Evolutionary conservation across 2,797 vertebrate genomes (phyloP).

Genomic region (Tangara arthus): DNA sequence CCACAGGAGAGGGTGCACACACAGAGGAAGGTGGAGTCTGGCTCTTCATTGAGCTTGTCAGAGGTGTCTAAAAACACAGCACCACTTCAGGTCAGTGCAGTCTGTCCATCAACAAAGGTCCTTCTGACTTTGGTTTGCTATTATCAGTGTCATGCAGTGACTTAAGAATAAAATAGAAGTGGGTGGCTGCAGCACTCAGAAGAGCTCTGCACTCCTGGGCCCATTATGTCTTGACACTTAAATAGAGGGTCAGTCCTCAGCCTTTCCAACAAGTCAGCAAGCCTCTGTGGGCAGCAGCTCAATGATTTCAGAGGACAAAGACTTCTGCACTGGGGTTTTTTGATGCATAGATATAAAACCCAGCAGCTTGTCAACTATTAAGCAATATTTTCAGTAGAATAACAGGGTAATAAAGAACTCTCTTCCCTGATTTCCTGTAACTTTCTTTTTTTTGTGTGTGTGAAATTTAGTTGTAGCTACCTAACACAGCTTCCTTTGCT

Average conservation of each 20-base stretch:
- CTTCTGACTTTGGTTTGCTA: neutral
- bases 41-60: slow-evolving; percentile 50
- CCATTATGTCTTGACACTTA: neutral
- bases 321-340: neutral
- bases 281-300: neutral
- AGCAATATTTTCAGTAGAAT: neutral
- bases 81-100: neutral
- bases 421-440: neutral
- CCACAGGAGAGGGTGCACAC: neutral
- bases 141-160: neutral
- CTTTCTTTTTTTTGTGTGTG: neutral
- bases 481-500: neutral
- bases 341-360: neutral
- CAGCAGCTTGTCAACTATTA: neutral
- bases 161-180: neutral
- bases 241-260: neutral
- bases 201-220: neutral
- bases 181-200: neutral
- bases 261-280: neutral
- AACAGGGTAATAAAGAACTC: neutral
- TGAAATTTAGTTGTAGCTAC: neutral
- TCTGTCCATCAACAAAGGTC: neutral
- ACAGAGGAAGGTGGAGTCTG: slow-evolving; percentile 24
- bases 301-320: neutral
- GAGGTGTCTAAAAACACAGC: slow-evolving; percentile 56